phyloP scores from a whole-genome alignment of 2,797 vertebrate species.

The Molossus alvarezi region DNA sequence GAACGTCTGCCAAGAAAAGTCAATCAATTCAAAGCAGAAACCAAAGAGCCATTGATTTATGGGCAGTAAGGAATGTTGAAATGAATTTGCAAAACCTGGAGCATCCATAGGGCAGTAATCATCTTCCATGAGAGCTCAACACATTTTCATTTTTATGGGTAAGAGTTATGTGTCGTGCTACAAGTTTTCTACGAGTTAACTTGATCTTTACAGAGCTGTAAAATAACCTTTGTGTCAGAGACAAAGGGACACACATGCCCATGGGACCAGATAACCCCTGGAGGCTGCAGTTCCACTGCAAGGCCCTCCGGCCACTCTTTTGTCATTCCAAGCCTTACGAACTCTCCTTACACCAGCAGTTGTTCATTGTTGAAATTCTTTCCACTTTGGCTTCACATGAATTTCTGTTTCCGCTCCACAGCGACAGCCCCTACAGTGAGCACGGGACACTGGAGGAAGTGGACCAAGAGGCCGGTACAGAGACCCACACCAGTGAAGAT shows the following conservation, averaged over 20 bases:
- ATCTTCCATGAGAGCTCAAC: not conserved
- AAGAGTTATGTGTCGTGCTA: not conserved
- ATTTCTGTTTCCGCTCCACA: constrained; percentile 85
- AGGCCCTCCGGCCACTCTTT: not conserved
- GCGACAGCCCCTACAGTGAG: constrained; percentile 99
- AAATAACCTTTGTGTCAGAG: constrained; percentile 7
- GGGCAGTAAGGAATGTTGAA: not conserved
- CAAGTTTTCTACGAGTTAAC: not conserved
- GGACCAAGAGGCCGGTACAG: constrained; percentile 96
- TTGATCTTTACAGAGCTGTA: not conserved
- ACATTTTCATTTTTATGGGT: not conserved
- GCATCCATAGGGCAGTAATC: not conserved
- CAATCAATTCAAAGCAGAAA: not conserved
- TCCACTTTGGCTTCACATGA: not conserved
- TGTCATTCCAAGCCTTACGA: not conserved
- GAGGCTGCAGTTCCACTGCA: not conserved
- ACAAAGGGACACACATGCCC: not conserved
- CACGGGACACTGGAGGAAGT: constrained; percentile 97
- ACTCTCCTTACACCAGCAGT: not conserved
- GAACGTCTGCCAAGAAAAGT: not conserved
- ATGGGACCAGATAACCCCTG: not conserved
- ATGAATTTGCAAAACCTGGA: not conserved
- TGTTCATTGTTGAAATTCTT: constrained; percentile 3
- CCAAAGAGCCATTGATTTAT: not conserved
- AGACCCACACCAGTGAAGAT: constrained; percentile 98